Percentiles rank a stretch among this genome's conserved stretches.
Conservation (phyloP, 2,113 vertebrate species). For the mouse (Mus musculus) region GRCm39 chr1:159696501-159697000, state of each 20-base stretch:
- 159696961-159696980: background rate
- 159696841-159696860: background rate
- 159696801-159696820: background rate
- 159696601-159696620: background rate
- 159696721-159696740: background rate
- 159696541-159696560: background rate
- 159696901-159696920: background rate
- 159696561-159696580: background rate
- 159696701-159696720: background rate
- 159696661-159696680: background rate
- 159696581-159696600: background rate
- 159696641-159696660: background rate
- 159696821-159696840: background rate
- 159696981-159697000: background rate
- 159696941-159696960: background rate
- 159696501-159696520: too few relatives aligned
- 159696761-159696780: background rate
- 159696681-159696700: background rate
- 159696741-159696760: background rate
- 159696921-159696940: background rate
- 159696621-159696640: background rate
- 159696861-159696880: background rate
- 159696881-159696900: background rate
- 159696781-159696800: background rate
- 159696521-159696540: background rate